Evolutionary conservation across 2,888 invertebrate genomes (phyloP).

Genomic region (Ommatoiulus sabulosus): DNA sequence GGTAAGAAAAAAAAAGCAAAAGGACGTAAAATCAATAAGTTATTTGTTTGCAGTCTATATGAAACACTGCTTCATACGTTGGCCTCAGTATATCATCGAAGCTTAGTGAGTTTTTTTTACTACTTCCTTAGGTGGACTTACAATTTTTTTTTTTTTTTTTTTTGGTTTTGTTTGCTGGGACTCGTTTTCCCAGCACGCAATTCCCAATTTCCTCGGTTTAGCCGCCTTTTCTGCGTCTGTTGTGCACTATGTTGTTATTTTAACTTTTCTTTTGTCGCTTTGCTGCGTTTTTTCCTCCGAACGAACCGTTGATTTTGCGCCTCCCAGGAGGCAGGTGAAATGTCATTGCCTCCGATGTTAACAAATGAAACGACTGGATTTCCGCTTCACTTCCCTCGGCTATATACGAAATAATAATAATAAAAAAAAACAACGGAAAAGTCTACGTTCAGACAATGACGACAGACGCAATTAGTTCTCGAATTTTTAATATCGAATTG

Average conservation of each 20-base stretch:
- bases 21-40: neutral
- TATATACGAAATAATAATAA: neutral
- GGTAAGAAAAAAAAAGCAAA: neutral
- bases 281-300: conserved; percentile 14
- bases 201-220: conserved; percentile 45
- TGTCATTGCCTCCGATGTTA: conserved; percentile 30
- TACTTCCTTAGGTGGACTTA: conserved; percentile 26
- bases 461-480: neutral
- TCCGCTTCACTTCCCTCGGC: neutral
- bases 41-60: conserved; percentile 14
- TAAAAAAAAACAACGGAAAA: neutral
- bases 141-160: too few relatives aligned
- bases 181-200: conserved; percentile 48
- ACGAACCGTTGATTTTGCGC: conserved; percentile 28
- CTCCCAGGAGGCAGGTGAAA: conserved; percentile 38
- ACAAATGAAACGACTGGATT: conserved; percentile 46
- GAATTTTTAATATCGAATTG: neutral
- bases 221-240: conserved; percentile 37
- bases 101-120: neutral
- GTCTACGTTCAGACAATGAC: neutral
- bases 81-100: conserved; percentile 18
- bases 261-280: conserved; percentile 47
- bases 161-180: conserved; percentile 9
- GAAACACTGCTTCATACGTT: conserved; percentile 27
- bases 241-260: conserved; percentile 4